These are phyloP conservation scores for Pteropus alecto DNA, from an alignment of 2,113 vertebrate species.

Conservation along the genomic window DNA sequence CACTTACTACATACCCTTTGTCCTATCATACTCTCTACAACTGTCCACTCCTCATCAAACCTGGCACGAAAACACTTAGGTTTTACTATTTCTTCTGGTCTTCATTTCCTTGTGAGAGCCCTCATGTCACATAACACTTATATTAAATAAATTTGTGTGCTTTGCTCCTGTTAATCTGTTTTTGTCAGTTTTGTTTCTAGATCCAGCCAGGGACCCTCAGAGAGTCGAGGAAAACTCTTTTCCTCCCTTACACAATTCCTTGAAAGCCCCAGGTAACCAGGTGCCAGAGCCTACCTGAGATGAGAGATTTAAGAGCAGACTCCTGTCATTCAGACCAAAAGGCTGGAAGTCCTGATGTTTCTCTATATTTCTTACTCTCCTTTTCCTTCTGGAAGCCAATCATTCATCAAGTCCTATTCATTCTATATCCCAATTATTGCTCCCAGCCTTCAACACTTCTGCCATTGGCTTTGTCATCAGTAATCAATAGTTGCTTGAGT, in stretches of 20 bases:
- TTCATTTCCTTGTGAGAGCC: neutral
- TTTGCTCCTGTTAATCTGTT: neutral
- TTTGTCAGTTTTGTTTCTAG: neutral
- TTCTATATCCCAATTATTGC: neutral
- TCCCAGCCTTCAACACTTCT: neutral
- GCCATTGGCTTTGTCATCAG: too few relatives aligned
- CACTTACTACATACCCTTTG: neutral
- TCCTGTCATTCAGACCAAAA: neutral
- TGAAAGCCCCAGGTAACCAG: neutral
- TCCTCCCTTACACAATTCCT: neutral
- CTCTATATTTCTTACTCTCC: neutral
- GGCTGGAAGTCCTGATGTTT: neutral
- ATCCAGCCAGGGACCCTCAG: neutral
- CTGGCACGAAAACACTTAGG: neutral
- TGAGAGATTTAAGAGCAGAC: neutral
- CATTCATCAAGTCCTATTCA: too few relatives aligned
- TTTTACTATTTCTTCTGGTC: neutral
- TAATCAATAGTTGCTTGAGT: neutral
- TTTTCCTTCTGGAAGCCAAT: neutral
- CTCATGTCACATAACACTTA: neutral
- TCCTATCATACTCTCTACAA: neutral
- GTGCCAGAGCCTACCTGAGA: neutral
- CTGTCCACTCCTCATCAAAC: neutral
- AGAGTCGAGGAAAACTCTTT: neutral
- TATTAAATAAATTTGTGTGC: neutral